Evolutionary conservation across 2,888 invertebrate genomes (phyloP), one percentile per base, ranked within the genome.

Genomic region (Sphaerophoria taeniata): DNA sequence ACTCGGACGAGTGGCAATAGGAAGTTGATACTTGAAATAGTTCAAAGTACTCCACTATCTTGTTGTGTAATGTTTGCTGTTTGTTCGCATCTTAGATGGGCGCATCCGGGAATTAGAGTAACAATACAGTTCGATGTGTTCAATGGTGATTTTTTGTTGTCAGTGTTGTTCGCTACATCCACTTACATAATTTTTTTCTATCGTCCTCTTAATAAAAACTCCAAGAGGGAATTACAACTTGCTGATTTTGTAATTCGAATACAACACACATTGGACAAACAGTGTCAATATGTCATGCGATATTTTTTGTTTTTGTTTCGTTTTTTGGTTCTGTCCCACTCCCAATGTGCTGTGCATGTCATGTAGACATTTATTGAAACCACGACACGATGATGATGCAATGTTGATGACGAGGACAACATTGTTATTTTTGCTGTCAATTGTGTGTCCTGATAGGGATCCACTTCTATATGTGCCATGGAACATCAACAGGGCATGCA

Each of bases 261-360:
- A 78, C 45, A 78, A 47, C 51, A 77, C 33, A 65, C 24, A 69
- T 69, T 36, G 60, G 33, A 61, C 83, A 78, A 79, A 79, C 74
- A 79, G 74, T 84, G 79, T 84, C 79, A 84, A 75, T 74, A 79
- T 79, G 83, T 84, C 79, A 84, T 84, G 45, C 43, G 79, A 84
- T 84, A 79, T 79, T 75, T 75, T 67, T 43, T 60, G 36, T 60
- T 1, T 56, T 55, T 55, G 33, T 33, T 36, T 69, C n/a, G 31
- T 34, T 11, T 55, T 34, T 63, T 14, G 5, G n/a, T 65, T 24
- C 6, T 16, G 0, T 51, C 14, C 11, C 51, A 34, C n/a, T n/a
- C n/a, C n/a, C n/a, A n/a, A n/a, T n/a, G n/a, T n/a, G n/a, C n/a
- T n/a, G n/a, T n/a, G n/a, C n/a, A n/a, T n/a, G n/a, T n/a, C n/a